Conservation (phyloP, 2,113 vertebrate species). For the Puntigrus tetrazona region DNA sequence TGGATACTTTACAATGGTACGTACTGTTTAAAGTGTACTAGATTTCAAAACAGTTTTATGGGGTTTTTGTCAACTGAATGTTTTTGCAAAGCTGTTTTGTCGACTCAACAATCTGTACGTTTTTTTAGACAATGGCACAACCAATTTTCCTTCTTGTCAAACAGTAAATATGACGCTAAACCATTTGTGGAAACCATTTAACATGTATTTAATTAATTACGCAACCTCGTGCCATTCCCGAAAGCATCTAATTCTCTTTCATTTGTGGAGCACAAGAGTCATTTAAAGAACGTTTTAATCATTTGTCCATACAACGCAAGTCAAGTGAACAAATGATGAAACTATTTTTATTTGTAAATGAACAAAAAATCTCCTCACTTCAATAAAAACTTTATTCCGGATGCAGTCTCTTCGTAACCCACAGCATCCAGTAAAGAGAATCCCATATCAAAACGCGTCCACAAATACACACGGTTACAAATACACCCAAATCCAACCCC, state of each 20-base stretch:
- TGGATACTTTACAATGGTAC: neutral
- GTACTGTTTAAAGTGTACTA: neutral
- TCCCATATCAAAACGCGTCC: slow-evolving; percentile 59
- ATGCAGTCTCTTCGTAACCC: slow-evolving; percentile 61
- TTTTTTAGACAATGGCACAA: neutral
- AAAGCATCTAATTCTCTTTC: neutral
- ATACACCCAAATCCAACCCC: neutral
- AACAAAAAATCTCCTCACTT: neutral
- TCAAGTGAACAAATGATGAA: neutral
- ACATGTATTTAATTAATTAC: neutral
- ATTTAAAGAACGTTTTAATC: neutral
- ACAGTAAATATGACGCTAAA: neutral
- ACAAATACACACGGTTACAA: neutral
- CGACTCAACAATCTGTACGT: neutral
- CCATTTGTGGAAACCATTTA: neutral
- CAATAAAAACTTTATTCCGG: too few relatives aligned
- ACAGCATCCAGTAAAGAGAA: slow-evolving; percentile 69
- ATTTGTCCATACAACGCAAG: neutral
- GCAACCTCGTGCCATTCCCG: neutral
- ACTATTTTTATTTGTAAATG: neutral
- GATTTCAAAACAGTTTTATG: neutral
- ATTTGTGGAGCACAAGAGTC: neutral
- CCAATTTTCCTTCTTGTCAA: neutral
- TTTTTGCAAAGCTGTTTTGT: neutral
- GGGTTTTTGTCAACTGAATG: neutral